Evolutionary conservation across 64 coral and sea anemone genomes (phyloP).

Genomic region (Platygyra sinensis): DNA sequence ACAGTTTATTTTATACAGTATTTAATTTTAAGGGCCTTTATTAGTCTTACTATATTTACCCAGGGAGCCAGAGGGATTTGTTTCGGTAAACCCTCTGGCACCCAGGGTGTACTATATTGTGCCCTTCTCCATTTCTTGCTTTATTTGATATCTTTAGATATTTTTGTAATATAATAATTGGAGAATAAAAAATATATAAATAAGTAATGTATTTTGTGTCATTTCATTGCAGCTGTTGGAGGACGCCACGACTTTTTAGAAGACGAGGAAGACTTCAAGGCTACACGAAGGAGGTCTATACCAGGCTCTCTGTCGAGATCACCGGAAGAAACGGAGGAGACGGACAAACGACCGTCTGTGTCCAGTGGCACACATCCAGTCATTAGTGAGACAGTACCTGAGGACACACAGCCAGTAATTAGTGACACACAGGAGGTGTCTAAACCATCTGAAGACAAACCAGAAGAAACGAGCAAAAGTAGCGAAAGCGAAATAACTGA

Average conservation of each 20-base stretch:
- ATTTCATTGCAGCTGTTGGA: constrained; percentile 10
- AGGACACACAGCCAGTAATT: not conserved
- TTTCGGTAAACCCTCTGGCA: too few species aligned
- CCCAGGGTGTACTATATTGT: too few species aligned
- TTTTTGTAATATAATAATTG: too few species aligned
- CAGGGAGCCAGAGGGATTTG: too few species aligned
- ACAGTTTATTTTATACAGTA: too few species aligned
- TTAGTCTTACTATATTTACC: too few species aligned
- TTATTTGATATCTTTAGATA: too few species aligned
- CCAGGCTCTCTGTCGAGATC: not conserved
- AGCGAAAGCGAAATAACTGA: not conserved
- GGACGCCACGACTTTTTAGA: constrained; percentile 28
- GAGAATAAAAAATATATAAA: too few species aligned
- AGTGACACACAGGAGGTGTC: not conserved
- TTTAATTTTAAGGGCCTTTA: too few species aligned
- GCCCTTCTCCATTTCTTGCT: too few species aligned
- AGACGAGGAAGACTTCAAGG: constrained; percentile 4
- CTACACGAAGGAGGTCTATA: not conserved
- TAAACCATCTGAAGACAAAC: constrained; percentile 8
- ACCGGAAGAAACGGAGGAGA: not conserved
- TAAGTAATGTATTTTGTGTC: not conserved
- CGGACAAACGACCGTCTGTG: not conserved
- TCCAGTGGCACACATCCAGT: not conserved
- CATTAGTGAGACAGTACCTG: not conserved
- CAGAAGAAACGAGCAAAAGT: not conserved